Evolutionary conservation across 2,888 invertebrate genomes (phyloP), one percentile per base, ranked within the genome.

Genomic region (Aromia moschata): DNA sequence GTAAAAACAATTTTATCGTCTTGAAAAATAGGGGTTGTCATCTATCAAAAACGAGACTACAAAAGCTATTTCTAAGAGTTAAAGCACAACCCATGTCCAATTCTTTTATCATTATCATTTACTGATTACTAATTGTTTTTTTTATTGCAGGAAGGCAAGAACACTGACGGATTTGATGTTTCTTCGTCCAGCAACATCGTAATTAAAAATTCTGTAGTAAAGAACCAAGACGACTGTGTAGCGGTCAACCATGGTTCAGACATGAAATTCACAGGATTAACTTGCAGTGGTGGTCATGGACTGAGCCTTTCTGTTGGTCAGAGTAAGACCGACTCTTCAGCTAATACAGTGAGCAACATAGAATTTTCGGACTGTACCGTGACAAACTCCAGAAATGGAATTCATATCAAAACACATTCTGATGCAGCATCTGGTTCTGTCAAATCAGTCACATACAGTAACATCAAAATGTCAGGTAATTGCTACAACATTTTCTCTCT

Each of bases 141-240:
- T 25, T 25, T 25, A 9, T 25, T 25, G 9, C 9, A 25, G 25
- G 9, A 25, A 25, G 25, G 25, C 25, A 25, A 25, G 25, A 69
- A 69, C 31, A 69, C 69, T 1, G 70, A 70, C 45, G 70, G 66
- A 15, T 67, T 70, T 49, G 69, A 65, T 15, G 53, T 70, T 17
- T 45, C 59, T 10, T 57, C 59, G 10, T 54, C 60, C 3, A 47
- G 40, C 0, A 61, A 62, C 36, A 11, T 70, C 12, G 44, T 56
- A 25, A 59, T 70, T n/a, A 58, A 58, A 52, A 56, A 65, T 40
- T 56, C 59, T 11, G 47, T 56, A 10, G 68, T 70, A 1, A 51
- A 60, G 9, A 70, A 70, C 55, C 70, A 70, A 44, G 70, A 70
- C 47, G 70, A 69, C 36, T 70, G 70, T 52, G 52, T 70, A 3